phyloP scores from a whole-genome alignment of 2,113 vertebrate species.

The Haemorhous mexicanus region DNA sequence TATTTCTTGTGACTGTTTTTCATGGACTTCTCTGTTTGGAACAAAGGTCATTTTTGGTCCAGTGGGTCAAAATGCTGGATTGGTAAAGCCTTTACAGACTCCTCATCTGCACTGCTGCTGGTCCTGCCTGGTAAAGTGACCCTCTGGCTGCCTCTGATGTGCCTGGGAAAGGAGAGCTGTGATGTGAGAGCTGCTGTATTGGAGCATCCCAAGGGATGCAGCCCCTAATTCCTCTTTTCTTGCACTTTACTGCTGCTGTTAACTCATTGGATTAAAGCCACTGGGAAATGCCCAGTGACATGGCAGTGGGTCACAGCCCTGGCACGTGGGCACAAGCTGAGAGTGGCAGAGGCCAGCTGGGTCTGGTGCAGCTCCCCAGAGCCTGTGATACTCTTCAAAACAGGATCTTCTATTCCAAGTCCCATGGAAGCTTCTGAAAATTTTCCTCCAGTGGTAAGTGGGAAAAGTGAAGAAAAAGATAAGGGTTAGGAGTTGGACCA shows the following conservation, averaged over 20 bases:
- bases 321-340: fast-evolving
- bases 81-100: background rate
- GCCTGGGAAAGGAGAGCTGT: background rate
- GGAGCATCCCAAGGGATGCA: background rate
- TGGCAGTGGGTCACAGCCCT: background rate
- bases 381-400: background rate
- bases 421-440: background rate
- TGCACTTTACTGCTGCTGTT: background rate
- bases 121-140: background rate
- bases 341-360: background rate
- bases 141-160: background rate
- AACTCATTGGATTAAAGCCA: background rate
- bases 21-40: background rate
- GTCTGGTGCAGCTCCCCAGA: background rate
- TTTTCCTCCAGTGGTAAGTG: background rate
- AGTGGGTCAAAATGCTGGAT: background rate
- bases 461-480: background rate
- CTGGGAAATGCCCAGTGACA: background rate
- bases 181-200: background rate
- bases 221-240: background rate
- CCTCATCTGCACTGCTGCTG: background rate
- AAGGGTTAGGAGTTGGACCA: background rate
- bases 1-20: background rate
- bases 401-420: background rate
- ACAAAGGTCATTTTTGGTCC: background rate